Conservation (phyloP, 1,140 invertebrate genomes). For the Scaptodrosophila lebanonensis region DNA sequence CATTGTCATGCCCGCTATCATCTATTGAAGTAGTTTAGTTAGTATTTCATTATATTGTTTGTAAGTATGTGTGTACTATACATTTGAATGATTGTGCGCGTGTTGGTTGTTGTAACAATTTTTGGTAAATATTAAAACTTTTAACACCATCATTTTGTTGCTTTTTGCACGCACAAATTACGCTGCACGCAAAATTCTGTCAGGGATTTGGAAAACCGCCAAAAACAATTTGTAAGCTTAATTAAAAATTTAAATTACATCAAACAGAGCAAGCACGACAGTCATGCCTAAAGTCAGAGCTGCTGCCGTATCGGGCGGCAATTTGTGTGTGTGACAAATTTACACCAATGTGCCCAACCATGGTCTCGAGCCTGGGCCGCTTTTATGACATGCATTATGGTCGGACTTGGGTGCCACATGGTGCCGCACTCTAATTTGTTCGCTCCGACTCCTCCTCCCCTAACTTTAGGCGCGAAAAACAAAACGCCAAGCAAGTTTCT, state of each 20-base stretch:
- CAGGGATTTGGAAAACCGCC: slow-evolving; percentile 66
- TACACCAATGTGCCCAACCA: slow-evolving; percentile 25
- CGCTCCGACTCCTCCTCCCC: too few relatives aligned
- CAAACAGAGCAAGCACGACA: slow-evolving; percentile 22
- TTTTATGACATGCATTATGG: slow-evolving; percentile 72
- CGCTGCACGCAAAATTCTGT: slow-evolving; percentile 54
- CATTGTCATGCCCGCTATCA: slow-evolving; percentile 16
- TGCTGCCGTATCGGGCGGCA: slow-evolving; percentile 18
- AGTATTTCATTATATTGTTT: slow-evolving; percentile 17
- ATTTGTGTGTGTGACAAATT: slow-evolving; percentile 70
- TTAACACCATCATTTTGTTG: slow-evolving; percentile 67
- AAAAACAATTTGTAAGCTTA: slow-evolving; percentile 72
- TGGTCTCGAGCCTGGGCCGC: slow-evolving; percentile 16
- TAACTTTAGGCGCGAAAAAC: slow-evolving; percentile 68
- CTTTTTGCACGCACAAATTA: slow-evolving; percentile 12
- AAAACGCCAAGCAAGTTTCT: slow-evolving; percentile 48
- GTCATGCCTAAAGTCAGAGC: neutral
- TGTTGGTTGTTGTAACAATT: slow-evolving; percentile 52
- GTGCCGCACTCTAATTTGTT: slow-evolving; percentile 68
- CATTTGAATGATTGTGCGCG: too few relatives aligned
- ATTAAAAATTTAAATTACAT: slow-evolving; percentile 75
- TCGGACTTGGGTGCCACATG: slow-evolving; percentile 52
- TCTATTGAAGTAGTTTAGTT: slow-evolving; percentile 34
- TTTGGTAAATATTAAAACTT: slow-evolving; percentile 71
- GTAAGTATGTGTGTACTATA: slow-evolving; percentile 14